Evolutionary conservation across 2,113 vertebrate species (phyloP).

Genomic region (Nanorana parkeri): DNA sequence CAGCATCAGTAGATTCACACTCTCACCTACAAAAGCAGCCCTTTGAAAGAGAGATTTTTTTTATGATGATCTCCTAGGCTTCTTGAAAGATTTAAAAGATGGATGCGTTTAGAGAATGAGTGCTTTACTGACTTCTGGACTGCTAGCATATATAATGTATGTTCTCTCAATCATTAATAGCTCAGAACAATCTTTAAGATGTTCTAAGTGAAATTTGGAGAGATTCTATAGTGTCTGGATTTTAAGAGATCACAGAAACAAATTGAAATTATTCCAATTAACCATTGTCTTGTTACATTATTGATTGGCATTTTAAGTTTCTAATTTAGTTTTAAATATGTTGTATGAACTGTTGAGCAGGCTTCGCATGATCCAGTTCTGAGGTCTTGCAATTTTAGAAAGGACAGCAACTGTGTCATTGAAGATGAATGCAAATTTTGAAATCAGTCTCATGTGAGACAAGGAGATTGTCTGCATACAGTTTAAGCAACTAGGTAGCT

Average conservation of each 20-base stretch:
- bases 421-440: no score
- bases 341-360: not conserved
- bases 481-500: no score
- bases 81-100: constrained; percentile 30
- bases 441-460: no score
- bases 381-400: no score
- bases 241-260: constrained; percentile 1
- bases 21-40: not conserved
- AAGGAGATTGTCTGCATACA: no score
- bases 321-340: not conserved
- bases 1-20: not conserved
- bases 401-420: no score
- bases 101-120: constrained; percentile 28
- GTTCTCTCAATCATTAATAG: constrained; percentile 44
- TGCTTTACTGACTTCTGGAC: constrained; percentile 39
- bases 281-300: not conserved
- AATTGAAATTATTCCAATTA: not conserved
- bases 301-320: not conserved
- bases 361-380: no score
- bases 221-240: not conserved
- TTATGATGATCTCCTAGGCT: constrained; percentile 18
- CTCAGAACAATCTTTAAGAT: constrained; percentile 27
- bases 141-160: constrained; percentile 51
- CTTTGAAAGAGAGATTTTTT: constrained; percentile 13
- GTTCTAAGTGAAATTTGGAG: constrained; percentile 36